These are phyloP conservation scores for Halichondria panicea DNA, from an alignment of 37 sponge, comb jelly and placozoan genomes.

Conservation along the genomic window DNA sequence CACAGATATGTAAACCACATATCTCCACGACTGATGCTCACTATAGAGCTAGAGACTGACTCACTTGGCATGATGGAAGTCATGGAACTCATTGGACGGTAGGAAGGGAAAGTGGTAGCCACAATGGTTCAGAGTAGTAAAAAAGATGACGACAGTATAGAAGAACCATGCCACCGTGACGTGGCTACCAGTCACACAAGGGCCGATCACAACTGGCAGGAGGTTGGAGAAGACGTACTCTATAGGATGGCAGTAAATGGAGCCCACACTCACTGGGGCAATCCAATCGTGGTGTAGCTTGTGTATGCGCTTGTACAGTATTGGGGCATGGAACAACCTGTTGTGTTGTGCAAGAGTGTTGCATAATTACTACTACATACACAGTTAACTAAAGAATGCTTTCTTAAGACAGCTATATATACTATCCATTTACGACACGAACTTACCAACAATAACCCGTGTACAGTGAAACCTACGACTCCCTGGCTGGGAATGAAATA, in stretches of 20 bases:
- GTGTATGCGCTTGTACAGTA: slow-evolving; percentile 89
- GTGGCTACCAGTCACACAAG: slow-evolving; percentile 74
- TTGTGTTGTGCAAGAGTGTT: too few relatives aligned
- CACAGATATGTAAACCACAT: too few relatives aligned
- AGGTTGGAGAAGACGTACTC: slow-evolving; percentile 78
- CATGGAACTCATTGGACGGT: slow-evolving; percentile 88
- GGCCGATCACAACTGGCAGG: slow-evolving; percentile 56
- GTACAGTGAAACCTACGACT: too few relatives aligned
- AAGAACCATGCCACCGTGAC: slow-evolving; percentile 81
- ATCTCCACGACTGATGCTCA: too few relatives aligned
- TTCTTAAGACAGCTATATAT: too few relatives aligned
- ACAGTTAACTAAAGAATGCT: neutral
- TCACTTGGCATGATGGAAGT: slow-evolving; percentile 90
- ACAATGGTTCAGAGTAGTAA: slow-evolving; percentile 70
- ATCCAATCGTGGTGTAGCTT: slow-evolving; percentile 96
- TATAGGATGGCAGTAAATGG: slow-evolving; percentile 85
- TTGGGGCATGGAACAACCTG: slow-evolving; percentile 78
- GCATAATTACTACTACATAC: neutral
- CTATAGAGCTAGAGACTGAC: too few relatives aligned
- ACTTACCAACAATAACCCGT: too few relatives aligned
- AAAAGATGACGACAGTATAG: slow-evolving; percentile 53
- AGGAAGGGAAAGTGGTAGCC: slow-evolving; percentile 95
- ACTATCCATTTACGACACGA: too few relatives aligned
- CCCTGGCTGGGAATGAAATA: too few relatives aligned
- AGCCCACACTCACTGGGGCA: slow-evolving; percentile 71